Conservation (phyloP, 2,113 vertebrate genomes). For the Apistogramma diplotaenia region DNA sequence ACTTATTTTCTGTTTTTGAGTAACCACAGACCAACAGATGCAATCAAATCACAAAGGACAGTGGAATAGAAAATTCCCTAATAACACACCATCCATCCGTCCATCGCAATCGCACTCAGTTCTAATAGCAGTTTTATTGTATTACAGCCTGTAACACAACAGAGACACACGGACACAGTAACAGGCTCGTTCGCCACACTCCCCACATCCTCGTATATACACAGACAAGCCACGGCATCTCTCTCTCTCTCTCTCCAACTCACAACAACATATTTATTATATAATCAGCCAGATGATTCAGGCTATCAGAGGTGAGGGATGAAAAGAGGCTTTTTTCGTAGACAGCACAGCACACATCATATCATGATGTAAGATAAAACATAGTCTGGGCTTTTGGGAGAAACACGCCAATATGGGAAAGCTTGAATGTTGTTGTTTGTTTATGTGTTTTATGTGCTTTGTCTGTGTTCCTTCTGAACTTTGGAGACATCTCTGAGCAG, state of each 20-base stretch:
- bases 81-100: slow-evolving; percentile 20
- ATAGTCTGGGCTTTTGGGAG: slow-evolving; percentile 1
- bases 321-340: slow-evolving; percentile 9
- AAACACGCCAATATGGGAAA: neutral
- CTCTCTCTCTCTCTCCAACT: slow-evolving; percentile 8
- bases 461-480: neutral
- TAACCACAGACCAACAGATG: slow-evolving; percentile 4
- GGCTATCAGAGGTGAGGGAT: slow-evolving; percentile 22
- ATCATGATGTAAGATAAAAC: neutral
- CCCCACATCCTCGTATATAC: slow-evolving; percentile 15
- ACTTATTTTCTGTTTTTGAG: neutral
- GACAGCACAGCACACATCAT: slow-evolving; percentile 8
- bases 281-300: slow-evolving; percentile 60
- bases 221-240: slow-evolving; percentile 29
- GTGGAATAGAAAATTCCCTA: slow-evolving; percentile 20
- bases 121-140: slow-evolving; percentile 48
- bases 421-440: neutral
- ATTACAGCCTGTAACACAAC: slow-evolving; percentile 45
- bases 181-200: slow-evolving; percentile 21
- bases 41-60: slow-evolving; percentile 13
- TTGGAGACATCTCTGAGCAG: neutral
- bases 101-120: slow-evolving; percentile 17
- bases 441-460: neutral
- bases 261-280: slow-evolving; percentile 51
- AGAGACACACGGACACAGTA: slow-evolving; percentile 10